Conservation (phyloP, 2,113 vertebrate species). For the Elachura formosa region DNA sequence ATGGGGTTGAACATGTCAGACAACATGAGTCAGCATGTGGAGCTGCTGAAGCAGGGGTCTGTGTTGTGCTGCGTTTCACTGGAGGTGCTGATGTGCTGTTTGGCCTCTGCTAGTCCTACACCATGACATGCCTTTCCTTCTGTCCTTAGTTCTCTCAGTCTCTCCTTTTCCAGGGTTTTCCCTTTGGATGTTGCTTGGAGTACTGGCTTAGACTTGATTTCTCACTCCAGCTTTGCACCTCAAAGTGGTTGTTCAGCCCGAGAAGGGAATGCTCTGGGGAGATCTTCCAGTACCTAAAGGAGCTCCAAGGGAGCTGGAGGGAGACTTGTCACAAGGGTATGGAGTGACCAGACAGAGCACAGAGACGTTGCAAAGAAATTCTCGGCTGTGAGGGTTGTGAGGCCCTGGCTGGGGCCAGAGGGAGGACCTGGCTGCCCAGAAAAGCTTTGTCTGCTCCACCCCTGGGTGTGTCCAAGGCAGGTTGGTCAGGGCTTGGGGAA, state of each 20-base stretch:
- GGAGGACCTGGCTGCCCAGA: background rate
- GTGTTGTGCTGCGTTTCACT: no score
- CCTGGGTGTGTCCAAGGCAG: background rate
- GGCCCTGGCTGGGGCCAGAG: background rate
- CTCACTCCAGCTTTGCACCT: background rate
- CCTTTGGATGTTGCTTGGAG: fast-evolving
- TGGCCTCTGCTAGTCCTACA: background rate
- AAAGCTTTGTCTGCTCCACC: background rate
- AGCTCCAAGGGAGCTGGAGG: background rate
- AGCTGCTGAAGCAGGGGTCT: background rate
- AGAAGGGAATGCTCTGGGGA: background rate
- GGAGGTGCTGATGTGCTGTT: fast-evolving
- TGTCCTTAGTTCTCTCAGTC: background rate
- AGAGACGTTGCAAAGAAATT: background rate
- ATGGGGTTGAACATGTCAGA: fast-evolving
- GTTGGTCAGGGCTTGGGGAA: background rate
- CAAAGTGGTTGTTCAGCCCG: background rate
- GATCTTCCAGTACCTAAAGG: background rate
- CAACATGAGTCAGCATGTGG: fast-evolving
- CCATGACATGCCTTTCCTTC: background rate
- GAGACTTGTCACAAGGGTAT: background rate
- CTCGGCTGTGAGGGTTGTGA: background rate
- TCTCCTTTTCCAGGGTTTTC: background rate
- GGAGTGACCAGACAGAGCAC: background rate
- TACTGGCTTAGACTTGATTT: background rate